phyloP scores from a whole-genome alignment of 2,113 vertebrate species.

The Patagioenas fasciata region DNA sequence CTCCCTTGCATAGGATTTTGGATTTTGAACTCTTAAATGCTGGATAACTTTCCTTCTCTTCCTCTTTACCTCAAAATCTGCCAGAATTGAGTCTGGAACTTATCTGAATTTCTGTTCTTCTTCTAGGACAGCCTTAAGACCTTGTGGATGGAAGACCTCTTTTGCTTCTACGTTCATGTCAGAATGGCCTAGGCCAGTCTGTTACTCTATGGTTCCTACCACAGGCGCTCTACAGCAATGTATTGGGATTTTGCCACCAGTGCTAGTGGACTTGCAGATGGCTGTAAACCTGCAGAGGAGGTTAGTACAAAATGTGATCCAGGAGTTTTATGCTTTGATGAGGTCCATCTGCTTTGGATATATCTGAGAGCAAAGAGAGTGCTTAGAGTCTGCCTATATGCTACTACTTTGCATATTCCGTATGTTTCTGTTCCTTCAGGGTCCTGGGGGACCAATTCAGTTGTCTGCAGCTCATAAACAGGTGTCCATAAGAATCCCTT shows the following conservation, averaged over 20 bases:
- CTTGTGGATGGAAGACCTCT: neutral
- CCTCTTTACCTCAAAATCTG: neutral
- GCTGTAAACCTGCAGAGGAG: slow-evolving; percentile 51
- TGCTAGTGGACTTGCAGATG: slow-evolving; percentile 38
- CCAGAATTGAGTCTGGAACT: neutral
- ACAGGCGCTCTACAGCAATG: neutral
- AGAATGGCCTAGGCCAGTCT: slow-evolving; percentile 20
- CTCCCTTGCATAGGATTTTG: neutral
- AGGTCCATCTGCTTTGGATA: neutral
- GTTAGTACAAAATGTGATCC: neutral
- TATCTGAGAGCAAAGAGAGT: neutral
- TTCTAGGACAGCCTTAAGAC: slow-evolving; percentile 21
- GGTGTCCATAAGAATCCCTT: neutral
- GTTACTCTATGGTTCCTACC: neutral
- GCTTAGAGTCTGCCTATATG: neutral
- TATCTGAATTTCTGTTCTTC: neutral
- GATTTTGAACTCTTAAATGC: neutral
- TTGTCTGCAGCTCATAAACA: neutral
- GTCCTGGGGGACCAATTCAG: neutral
- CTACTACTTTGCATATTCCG: neutral
- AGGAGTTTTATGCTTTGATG: neutral
- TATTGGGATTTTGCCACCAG: neutral
- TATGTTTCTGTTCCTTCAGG: neutral
- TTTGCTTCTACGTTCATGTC: neutral
- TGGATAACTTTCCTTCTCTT: neutral